Conservation (phyloP, 2,888 invertebrate genomes). For the Eupithecia exiguata region DNA sequence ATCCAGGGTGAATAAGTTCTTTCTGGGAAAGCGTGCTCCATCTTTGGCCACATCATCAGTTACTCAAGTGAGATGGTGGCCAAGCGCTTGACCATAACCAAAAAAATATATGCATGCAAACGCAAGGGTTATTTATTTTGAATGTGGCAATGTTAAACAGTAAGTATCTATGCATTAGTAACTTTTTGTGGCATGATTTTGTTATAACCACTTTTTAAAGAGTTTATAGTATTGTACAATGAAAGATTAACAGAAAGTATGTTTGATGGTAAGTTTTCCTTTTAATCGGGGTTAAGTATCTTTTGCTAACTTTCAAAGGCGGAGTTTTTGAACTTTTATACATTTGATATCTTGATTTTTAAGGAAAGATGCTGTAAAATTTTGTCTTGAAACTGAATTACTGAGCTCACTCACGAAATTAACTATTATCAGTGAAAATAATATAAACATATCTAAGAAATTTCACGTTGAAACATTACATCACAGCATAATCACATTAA, state of each 20-base stretch:
- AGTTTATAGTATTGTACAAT: neutral
- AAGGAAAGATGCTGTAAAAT: neutral
- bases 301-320: neutral
- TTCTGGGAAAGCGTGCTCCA: too few species aligned
- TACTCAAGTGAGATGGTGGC: too few species aligned
- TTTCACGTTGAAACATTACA: conserved; percentile 4
- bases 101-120: too few species aligned
- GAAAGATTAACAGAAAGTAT: too few species aligned
- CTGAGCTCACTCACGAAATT: neutral
- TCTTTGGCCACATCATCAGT: too few species aligned
- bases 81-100: too few species aligned
- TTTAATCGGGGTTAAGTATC: neutral
- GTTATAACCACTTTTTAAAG: neutral
- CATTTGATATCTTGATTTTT: neutral
- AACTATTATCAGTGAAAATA: neutral
- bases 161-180: too few species aligned
- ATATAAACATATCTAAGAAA: neutral
- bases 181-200: neutral
- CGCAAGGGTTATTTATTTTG: too few species aligned
- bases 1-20: too few species aligned
- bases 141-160: too few species aligned
- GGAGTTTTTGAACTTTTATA: neutral
- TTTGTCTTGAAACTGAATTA: neutral
- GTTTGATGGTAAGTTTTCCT: neutral
- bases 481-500: conserved; percentile 21